Conservation (phyloP, 2,888 invertebrate species). For the Xanthia icteritia region DNA sequence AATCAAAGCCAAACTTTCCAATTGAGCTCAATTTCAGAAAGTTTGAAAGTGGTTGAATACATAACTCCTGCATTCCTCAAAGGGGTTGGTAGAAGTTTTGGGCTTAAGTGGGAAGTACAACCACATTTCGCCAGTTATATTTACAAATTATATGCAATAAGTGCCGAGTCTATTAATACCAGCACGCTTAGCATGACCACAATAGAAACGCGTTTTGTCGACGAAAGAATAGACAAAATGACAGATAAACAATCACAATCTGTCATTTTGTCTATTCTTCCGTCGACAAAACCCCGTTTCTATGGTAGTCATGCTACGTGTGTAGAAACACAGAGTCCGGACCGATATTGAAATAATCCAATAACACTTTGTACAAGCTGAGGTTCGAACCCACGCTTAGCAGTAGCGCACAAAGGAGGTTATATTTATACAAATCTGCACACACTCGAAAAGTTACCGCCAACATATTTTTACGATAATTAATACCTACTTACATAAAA, state of each 20-base stretch:
- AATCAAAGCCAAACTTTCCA: constrained; percentile 19
- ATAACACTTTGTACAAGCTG: background rate
- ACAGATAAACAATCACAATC: too few species aligned
- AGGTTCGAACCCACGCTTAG: background rate
- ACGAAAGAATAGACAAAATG: too few species aligned
- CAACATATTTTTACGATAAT: background rate
- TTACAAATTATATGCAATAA: background rate
- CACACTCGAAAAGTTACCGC: background rate
- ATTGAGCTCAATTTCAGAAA: background rate
- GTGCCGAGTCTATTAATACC: too few species aligned
- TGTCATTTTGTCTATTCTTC: too few species aligned
- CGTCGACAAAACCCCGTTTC: too few species aligned
- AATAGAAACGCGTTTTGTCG: too few species aligned
- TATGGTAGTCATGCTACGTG: too few species aligned
- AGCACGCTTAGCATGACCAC: too few species aligned
- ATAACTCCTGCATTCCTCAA: background rate
- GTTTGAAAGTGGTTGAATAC: background rate
- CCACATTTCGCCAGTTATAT: background rate
- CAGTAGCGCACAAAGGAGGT: too few species aligned
- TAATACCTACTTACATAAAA: constrained; percentile 18
- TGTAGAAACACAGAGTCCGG: background rate
- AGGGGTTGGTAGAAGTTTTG: background rate
- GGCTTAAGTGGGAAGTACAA: too few species aligned
- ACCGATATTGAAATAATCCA: background rate
- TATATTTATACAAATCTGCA: background rate